Conservation (phyloP, 2,113 vertebrate species). For the Fulica atra region DNA sequence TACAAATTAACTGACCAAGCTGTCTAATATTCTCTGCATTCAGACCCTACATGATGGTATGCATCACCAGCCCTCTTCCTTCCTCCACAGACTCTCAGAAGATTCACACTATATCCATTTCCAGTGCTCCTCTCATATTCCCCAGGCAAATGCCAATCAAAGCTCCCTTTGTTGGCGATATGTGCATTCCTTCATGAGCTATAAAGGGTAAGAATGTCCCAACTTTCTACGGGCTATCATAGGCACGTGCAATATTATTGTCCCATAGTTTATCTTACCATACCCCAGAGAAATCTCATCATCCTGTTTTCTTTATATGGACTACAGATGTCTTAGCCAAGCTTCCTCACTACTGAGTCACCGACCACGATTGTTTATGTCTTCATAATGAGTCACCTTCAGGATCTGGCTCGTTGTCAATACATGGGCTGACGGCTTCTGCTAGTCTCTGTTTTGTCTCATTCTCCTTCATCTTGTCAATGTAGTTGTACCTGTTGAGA, state of each 20-base stretch:
- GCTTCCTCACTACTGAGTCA: constrained; percentile 66
- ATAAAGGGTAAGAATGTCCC: constrained; percentile 61
- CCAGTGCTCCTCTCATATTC: constrained; percentile 34
- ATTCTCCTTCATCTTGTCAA: constrained; percentile 47
- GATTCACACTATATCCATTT: constrained; percentile 65
- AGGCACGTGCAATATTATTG: constrained; percentile 73
- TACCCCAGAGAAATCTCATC: constrained; percentile 69
- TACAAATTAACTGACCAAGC: neutral
- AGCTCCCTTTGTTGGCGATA: constrained; percentile 55
- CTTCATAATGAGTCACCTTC: constrained; percentile 67
- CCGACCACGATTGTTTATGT: constrained; percentile 30
- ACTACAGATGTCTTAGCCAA: constrained; percentile 72
- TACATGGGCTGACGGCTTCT: neutral
- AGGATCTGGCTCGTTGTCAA: constrained; percentile 44
- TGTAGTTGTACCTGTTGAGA: constrained; percentile 3
- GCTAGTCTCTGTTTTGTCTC: constrained; percentile 8
- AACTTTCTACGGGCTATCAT: constrained; percentile 57
- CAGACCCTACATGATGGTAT: neutral
- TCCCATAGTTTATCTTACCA: constrained; percentile 70
- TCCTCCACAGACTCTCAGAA: constrained; percentile 62
- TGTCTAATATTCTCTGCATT: neutral
- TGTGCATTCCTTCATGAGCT: constrained; percentile 49
- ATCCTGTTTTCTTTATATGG: constrained; percentile 77
- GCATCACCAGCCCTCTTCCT: constrained; percentile 56
- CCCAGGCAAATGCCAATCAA: constrained; percentile 51